phyloP scores from a whole-genome alignment of 1,140 invertebrate genomes.

The Ptiloglossa arizonensis region DNA sequence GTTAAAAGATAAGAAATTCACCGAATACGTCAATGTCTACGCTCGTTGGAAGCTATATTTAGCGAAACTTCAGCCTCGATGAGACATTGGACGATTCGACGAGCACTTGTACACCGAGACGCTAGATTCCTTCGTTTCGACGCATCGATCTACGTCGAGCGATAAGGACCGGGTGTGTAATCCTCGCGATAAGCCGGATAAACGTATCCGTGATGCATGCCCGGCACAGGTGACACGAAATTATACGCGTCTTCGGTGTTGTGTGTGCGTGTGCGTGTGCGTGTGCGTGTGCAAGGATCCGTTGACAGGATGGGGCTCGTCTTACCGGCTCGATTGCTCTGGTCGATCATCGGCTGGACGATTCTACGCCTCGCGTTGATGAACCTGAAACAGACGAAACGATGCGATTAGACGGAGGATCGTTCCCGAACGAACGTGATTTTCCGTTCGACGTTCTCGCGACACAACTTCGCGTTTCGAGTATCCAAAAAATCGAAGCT shows the following conservation, averaged over 20 bases:
- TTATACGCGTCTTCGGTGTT: slow-evolving; percentile 43
- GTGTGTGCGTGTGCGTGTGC: slow-evolving; percentile 59
- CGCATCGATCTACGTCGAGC: slow-evolving; percentile 46
- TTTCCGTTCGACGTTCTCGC: not conserved
- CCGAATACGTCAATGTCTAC: too few species aligned
- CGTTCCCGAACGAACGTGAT: not conserved
- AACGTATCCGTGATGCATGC: slow-evolving; percentile 48
- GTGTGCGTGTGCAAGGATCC: slow-evolving; percentile 61
- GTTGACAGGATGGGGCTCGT: slow-evolving; percentile 71
- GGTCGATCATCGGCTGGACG: slow-evolving; percentile 98
- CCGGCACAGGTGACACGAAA: slow-evolving; percentile 32
- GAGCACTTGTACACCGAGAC: not conserved
- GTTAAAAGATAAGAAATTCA: too few species aligned
- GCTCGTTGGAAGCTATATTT: not conserved
- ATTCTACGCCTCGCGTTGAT: slow-evolving; percentile 99
- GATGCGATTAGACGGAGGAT: slow-evolving; percentile 46
- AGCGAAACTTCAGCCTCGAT: not conserved
- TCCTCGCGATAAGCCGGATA: slow-evolving; percentile 47
- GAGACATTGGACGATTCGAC: not conserved
- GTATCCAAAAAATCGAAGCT: too few species aligned
- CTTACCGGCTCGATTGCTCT: slow-evolving; percentile 98
- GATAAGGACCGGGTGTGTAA: slow-evolving; percentile 45
- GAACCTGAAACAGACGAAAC: slow-evolving; percentile 90
- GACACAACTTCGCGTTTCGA: too few species aligned
- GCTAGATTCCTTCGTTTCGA: slow-evolving; percentile 33